phyloP scores from a whole-genome alignment of 2,113 vertebrate species.

The Edolisoma coerulescens region DNA sequence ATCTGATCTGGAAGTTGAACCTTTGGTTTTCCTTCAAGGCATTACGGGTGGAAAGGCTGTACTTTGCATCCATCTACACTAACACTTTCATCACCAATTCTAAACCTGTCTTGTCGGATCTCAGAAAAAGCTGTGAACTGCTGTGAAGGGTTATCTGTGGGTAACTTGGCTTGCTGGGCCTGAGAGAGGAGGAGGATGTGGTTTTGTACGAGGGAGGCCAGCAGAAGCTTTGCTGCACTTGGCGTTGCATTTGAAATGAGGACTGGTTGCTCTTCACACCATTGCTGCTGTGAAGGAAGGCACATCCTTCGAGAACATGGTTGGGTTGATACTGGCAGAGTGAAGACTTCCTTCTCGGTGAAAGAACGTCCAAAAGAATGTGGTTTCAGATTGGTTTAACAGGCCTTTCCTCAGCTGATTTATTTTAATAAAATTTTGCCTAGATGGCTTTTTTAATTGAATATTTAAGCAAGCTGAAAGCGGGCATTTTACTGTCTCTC shows the following conservation, averaged over 20 bases:
- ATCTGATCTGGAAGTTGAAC: background rate
- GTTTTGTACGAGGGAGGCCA: background rate
- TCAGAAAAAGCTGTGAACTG: background rate
- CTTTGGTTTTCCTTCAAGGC: background rate
- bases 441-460: conserved; percentile 17
- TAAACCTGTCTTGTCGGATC: background rate
- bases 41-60: background rate
- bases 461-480: conserved; percentile 6
- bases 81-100: background rate
- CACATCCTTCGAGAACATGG: background rate
- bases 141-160: background rate
- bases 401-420: background rate
- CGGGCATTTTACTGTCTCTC: background rate
- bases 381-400: background rate
- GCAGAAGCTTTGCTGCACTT: background rate
- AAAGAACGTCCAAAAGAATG: background rate
- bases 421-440: background rate
- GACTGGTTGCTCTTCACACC: background rate
- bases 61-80: background rate
- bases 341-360: background rate
- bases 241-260: background rate
- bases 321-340: background rate
- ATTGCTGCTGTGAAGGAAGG: background rate
- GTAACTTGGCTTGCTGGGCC: background rate
- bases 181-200: background rate